These are phyloP conservation scores for Malurus melanocephalus DNA, from an alignment of 2,113 vertebrate genomes.

Conservation along the genomic window DNA sequence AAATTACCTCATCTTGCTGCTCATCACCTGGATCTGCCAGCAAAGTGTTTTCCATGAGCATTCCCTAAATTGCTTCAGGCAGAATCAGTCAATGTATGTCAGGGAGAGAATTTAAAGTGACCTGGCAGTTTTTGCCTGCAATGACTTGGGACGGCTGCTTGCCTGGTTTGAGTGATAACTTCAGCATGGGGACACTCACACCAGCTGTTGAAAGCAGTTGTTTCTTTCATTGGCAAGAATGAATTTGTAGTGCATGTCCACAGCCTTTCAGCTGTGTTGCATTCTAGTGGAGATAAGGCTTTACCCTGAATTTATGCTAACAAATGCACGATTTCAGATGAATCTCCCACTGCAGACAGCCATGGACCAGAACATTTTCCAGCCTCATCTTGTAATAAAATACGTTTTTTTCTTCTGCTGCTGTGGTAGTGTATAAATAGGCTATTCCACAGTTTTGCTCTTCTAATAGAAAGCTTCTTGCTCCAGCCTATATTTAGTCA, in stretches of 20 bases:
- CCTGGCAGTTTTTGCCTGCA: background rate
- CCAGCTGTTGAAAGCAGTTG: background rate
- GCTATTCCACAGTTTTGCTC: background rate
- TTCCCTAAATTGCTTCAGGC: background rate
- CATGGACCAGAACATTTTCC: background rate
- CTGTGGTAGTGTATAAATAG: background rate
- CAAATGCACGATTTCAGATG: background rate
- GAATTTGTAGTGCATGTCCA: background rate
- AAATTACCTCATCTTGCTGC: background rate
- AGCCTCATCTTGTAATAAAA: background rate
- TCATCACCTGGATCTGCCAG: background rate
- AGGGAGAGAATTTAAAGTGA: background rate
- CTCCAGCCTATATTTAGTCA: background rate
- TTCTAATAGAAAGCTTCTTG: background rate
- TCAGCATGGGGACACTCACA: background rate
- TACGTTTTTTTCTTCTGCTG: fast-evolving
- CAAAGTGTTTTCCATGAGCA: background rate
- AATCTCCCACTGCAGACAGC: background rate
- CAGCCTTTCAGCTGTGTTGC: background rate
- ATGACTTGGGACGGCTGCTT: fast-evolving
- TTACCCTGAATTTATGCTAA: background rate
- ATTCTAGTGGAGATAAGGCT: background rate
- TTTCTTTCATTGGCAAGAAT: background rate
- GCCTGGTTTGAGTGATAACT: background rate
- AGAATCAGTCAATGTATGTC: background rate